phyloP scores from a whole-genome alignment of 2,888 invertebrate species.

The Pheosia gnoma region DNA sequence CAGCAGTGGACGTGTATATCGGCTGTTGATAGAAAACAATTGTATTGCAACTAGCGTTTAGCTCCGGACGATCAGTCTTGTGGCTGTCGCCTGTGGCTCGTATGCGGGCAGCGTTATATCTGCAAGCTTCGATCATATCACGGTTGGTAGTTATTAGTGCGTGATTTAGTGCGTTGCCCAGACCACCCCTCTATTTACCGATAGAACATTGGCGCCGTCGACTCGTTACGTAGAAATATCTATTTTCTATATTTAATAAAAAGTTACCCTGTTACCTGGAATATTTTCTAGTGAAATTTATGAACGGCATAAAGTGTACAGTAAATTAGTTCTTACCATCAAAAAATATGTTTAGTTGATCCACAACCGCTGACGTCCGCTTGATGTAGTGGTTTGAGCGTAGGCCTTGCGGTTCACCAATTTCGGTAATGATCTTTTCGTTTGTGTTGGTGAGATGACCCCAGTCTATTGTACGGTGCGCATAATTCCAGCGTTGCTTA shows the following conservation, averaged over 20 bases:
- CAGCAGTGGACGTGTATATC: no score
- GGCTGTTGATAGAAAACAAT: no score
- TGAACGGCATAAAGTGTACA: background rate
- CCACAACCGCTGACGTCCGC: no score
- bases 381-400: no score
- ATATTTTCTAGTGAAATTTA: constrained; percentile 8
- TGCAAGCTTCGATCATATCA: constrained; percentile 80
- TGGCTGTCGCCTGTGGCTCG: background rate
- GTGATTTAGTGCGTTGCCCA: constrained; percentile 71
- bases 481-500: no score
- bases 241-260: constrained; percentile 37
- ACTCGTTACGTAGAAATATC: constrained; percentile 41
- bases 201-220: constrained; percentile 55
- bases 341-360: no score
- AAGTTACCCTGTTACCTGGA: constrained; percentile 22
- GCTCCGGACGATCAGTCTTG: background rate
- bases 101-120: constrained; percentile 59
- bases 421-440: no score
- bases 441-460: no score
- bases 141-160: constrained; percentile 73
- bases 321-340: no score
- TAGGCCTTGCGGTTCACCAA: no score
- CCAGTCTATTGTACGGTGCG: no score
- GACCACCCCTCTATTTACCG: constrained; percentile 72
- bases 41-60: no score